Conservation (phyloP, 2,888 invertebrate species). For the Pyralis farinalis region DNA sequence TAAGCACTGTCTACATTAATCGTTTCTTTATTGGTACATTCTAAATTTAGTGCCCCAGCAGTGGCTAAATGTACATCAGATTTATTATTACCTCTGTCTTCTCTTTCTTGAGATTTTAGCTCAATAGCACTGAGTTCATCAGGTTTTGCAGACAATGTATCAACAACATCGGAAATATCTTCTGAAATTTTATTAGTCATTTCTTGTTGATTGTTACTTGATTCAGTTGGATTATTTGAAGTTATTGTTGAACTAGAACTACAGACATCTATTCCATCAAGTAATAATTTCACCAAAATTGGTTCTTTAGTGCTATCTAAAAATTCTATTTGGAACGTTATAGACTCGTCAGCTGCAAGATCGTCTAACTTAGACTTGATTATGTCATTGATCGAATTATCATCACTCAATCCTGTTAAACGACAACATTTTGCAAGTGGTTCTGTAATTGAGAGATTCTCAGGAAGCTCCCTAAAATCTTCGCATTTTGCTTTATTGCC, state of each 20-base stretch:
- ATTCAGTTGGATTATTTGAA: conserved; percentile 10
- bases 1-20: neutral
- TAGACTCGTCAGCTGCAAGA: conserved; percentile 44
- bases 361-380: conserved; percentile 56
- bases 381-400: conserved; percentile 60
- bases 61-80: neutral
- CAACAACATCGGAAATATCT: conserved; percentile 4
- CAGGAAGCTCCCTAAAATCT: conserved; percentile 82
- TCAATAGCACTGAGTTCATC: conserved; percentile 6
- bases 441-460: conserved; percentile 77
- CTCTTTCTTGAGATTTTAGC: conserved; percentile 3
- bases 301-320: conserved; percentile 81
- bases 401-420: conserved; percentile 68
- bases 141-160: conserved; percentile 6
- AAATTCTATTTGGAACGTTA: conserved; percentile 81
- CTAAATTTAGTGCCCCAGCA: conserved; percentile 16
- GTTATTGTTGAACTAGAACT: conserved; percentile 26
- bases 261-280: conserved; percentile 72
- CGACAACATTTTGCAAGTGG: conserved; percentile 84
- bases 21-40: neutral
- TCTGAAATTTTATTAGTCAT: conserved; percentile 4
- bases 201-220: conserved; percentile 9
- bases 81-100: neutral
- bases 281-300: conserved; percentile 78
- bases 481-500: conserved; percentile 84